phyloP scores from a whole-genome alignment of 23 tunicate species.

The Halocynthia aurantium region DNA sequence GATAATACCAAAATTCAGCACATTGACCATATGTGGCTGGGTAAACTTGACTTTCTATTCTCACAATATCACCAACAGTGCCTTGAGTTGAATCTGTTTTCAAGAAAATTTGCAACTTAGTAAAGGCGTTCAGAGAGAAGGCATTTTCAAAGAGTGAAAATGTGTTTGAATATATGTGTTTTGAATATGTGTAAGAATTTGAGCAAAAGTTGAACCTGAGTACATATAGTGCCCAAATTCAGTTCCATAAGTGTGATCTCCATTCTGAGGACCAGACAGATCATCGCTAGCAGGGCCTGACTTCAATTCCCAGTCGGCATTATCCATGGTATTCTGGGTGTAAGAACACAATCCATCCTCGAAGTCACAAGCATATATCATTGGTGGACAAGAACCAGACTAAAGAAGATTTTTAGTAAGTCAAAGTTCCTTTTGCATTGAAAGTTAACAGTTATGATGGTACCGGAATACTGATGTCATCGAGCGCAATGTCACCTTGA shows the following conservation, averaged over 20 bases:
- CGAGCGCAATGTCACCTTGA: constrained; percentile 84
- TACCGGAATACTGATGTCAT: constrained; percentile 57
- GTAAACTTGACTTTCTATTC: constrained; percentile 52
- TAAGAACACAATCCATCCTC: constrained; percentile 79
- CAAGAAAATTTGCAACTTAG: too few relatives aligned
- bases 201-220: too few relatives aligned
- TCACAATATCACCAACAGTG: constrained; percentile 47
- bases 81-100: background rate
- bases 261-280: constrained; percentile 57
- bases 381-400: constrained; percentile 46
- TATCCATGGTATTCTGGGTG: constrained; percentile 43
- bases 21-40: constrained; percentile 60
- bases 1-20: constrained; percentile 59
- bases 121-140: too few relatives aligned
- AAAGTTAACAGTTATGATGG: background rate
- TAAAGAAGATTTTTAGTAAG: background rate
- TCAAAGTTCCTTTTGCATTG: background rate
- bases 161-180: too few relatives aligned
- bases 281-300: constrained; percentile 39
- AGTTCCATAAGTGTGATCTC: constrained; percentile 86
- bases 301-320: constrained; percentile 31
- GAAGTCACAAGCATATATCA: constrained; percentile 47
- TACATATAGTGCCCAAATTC: constrained; percentile 57
- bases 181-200: too few relatives aligned
- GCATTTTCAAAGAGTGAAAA: too few relatives aligned